Conservation (phyloP, 2,888 invertebrate genomes). For the Malacosoma neustria region DNA sequence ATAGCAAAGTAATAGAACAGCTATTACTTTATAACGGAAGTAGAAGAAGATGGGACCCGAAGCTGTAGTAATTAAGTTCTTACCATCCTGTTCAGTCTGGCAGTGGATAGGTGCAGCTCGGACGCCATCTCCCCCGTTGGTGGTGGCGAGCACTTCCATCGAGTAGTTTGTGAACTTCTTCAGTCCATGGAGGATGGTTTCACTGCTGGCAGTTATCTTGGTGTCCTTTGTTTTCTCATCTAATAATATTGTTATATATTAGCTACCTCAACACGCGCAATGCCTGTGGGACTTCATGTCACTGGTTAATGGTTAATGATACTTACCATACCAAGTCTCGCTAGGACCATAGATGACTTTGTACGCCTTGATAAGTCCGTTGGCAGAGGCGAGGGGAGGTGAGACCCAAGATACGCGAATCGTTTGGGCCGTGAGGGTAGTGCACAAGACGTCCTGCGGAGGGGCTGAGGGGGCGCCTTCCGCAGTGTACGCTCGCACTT, state of each 20-base stretch:
- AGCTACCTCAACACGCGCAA: not conserved
- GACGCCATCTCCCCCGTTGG: slow-evolving; percentile 96
- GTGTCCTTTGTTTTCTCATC: slow-evolving; percentile 93
- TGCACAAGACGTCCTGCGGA: slow-evolving; percentile 93
- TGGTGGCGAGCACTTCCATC: slow-evolving; percentile 96
- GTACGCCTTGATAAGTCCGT: slow-evolving; percentile 96
- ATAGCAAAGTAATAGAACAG: no score
- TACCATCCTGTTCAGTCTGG: slow-evolving; percentile 96
- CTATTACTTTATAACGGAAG: no score
- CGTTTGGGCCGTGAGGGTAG: slow-evolving; percentile 94
- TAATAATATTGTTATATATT: slow-evolving; percentile 34
- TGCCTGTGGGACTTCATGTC: no score
- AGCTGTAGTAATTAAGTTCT: no score
- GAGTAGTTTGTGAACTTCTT: slow-evolving; percentile 98
- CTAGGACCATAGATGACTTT: slow-evolving; percentile 95
- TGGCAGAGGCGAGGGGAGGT: slow-evolving; percentile 92
- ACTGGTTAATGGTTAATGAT: slow-evolving; percentile 10
- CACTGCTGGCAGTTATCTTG: slow-evolving; percentile 93
- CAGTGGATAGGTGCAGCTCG: slow-evolving; percentile 91
- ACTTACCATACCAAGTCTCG: slow-evolving; percentile 93
- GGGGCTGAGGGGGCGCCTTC: slow-evolving; percentile 95
- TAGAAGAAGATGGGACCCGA: no score
- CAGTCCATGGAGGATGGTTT: slow-evolving; percentile 93
- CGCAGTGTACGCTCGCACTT: slow-evolving; percentile 92
- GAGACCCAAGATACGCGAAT: slow-evolving; percentile 96